A percentile compares a stretch with the other conserved stretches of the same genome.
Conservation (phyloP, 2,113 vertebrate genomes). For the Lanius collurio region DNA sequence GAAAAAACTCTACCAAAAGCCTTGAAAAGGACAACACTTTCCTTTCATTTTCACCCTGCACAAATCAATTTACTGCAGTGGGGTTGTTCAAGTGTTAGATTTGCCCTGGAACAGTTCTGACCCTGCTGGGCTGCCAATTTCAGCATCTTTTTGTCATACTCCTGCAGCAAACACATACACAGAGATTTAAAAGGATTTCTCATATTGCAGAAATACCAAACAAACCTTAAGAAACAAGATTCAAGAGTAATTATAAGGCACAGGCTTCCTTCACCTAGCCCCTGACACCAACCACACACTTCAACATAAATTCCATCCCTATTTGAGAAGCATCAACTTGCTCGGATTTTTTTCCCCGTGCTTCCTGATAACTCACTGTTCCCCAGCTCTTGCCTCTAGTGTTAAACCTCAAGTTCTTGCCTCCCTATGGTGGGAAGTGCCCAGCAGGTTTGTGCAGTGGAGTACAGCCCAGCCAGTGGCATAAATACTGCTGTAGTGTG, state of each 20-base stretch:
- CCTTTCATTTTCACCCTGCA: not conserved
- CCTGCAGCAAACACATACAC: not conserved
- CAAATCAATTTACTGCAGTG: not conserved
- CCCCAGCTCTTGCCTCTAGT: not conserved
- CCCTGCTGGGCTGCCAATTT: not conserved
- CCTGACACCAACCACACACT: fast-evolving
- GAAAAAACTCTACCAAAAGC: not conserved
- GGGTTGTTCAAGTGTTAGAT: not conserved
- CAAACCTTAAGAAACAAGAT: not conserved
- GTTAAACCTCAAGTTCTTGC: not conserved
- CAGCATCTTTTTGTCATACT: not conserved
- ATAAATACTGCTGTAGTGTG: fast-evolving
- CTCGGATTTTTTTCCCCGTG: not conserved
- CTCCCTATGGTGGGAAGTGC: not conserved
- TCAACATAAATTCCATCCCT: not conserved
- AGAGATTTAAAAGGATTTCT: not conserved
- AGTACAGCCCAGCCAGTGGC: not conserved
- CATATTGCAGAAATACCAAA: not conserved
- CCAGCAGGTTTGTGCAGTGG: not conserved
- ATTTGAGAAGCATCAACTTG: not conserved
- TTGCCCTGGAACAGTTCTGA: not conserved
- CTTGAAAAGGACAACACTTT: not conserved
- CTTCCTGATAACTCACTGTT: not conserved
- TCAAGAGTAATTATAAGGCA: not conserved
- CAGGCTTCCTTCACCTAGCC: not conserved